phyloP scores from a whole-genome alignment of 2,113 vertebrate genomes.

The Australoheros scitulus region DNA sequence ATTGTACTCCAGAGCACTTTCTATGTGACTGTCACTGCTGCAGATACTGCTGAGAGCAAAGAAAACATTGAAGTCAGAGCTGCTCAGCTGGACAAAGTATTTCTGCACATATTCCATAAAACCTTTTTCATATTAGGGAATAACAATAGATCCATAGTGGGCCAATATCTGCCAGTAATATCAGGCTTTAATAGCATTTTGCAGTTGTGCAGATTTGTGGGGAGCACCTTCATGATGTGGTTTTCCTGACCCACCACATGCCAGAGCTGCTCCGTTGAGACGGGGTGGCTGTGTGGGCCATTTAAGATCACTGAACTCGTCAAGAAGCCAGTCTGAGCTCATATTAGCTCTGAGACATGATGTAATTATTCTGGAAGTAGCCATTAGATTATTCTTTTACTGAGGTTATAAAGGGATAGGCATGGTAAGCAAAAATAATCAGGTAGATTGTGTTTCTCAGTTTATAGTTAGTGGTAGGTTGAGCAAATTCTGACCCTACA shows the following conservation, averaged over 20 bases:
- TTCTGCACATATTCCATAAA: not conserved
- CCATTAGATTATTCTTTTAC: not conserved
- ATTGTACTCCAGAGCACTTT: not conserved
- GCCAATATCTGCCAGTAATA: not conserved
- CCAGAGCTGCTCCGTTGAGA: not conserved
- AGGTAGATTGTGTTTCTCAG: not conserved
- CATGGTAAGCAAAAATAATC: not conserved
- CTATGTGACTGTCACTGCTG: not conserved
- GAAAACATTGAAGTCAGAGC: too few relatives aligned
- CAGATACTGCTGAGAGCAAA: not conserved
- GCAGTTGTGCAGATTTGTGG: not conserved
- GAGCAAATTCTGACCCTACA: not conserved
- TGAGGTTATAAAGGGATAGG: not conserved
- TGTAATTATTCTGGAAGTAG: not conserved
- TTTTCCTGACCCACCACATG: not conserved
- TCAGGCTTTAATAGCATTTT: not conserved
- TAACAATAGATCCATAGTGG: not conserved
- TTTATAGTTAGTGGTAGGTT: not conserved
- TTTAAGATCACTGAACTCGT: not conserved
- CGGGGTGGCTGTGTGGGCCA: not conserved
- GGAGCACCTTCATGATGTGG: not conserved
- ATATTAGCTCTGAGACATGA: not conserved
- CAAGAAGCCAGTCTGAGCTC: not conserved
- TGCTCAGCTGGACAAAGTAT: too few relatives aligned
- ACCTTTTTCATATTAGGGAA: not conserved